Evolutionary conservation across 2,888 invertebrate genomes (phyloP).

Genomic region (Chymomyza caudatula): DNA sequence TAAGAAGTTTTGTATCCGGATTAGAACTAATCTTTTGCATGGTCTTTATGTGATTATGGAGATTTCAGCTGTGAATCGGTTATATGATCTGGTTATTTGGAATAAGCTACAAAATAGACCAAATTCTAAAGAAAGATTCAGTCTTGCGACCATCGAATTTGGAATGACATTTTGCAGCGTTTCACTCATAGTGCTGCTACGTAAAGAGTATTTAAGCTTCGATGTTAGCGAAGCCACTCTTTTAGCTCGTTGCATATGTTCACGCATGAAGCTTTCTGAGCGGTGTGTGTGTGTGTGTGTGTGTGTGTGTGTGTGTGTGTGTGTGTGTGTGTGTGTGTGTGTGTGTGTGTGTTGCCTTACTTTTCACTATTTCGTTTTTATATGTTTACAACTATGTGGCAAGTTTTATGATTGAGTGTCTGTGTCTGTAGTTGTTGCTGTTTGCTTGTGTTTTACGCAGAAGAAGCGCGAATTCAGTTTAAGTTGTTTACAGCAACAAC

Average conservation of each 20-base stretch:
- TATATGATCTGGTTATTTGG: no score
- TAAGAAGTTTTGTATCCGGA: no score
- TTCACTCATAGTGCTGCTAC: no score
- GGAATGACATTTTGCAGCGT: no score
- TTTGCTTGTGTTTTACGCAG: background rate
- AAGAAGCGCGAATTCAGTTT: conserved; percentile 31
- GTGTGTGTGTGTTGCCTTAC: conserved; percentile 25
- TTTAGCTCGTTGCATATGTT: background rate
- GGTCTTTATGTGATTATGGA: no score
- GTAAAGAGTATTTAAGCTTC: no score
- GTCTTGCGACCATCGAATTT: no score
- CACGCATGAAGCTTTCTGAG: background rate
- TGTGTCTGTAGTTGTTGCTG: conserved; percentile 22
- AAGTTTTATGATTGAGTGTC: conserved; percentile 20
- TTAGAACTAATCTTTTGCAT: no score
- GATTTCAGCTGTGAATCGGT: no score
- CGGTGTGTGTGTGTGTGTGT: background rate
- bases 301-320: conserved; percentile 8
- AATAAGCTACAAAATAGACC: no score
- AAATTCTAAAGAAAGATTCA: no score
- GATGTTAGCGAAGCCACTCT: no score
- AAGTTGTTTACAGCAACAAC: conserved; percentile 37
- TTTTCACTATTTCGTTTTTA: conserved; percentile 25
- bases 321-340: background rate
- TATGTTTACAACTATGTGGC: background rate